phyloP scores from a whole-genome alignment of 1,140 invertebrate genomes.

The Drosophila tani region DNA sequence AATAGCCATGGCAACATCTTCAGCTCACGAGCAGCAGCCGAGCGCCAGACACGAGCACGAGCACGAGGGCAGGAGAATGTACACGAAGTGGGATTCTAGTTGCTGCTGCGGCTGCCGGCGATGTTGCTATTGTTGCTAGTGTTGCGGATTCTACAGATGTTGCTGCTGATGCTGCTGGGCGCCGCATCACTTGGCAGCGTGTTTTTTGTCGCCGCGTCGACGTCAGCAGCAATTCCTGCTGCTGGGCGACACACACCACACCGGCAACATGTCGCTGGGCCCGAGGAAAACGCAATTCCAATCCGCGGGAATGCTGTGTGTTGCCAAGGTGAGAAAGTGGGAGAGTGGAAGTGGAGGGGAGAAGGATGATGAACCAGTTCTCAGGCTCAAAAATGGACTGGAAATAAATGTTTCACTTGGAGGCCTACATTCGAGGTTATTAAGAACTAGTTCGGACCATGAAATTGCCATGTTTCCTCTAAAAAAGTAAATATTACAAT shows the following conservation, averaged over 20 bases:
- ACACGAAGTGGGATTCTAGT: conserved; percentile 52
- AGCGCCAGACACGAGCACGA: conserved; percentile 18
- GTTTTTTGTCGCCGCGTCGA: conserved; percentile 80
- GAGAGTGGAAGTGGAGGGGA: neutral
- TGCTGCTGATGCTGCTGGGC: conserved; percentile 56
- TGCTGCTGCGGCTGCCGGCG: conserved; percentile 37
- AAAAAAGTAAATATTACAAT: no score
- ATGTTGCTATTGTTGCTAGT: conserved; percentile 39
- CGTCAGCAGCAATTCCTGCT: conserved; percentile 68
- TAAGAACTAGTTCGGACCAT: neutral
- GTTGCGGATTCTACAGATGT: conserved; percentile 38
- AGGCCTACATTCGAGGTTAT: neutral
- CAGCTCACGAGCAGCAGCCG: conserved; percentile 62
- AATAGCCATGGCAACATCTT: conserved; percentile 53
- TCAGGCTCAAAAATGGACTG: neutral
- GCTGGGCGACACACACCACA: conserved; percentile 65
- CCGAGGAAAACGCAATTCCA: neutral
- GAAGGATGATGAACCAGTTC: conserved; percentile 23
- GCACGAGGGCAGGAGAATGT: neutral
- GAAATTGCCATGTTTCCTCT: no score
- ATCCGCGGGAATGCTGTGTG: conserved; percentile 11
- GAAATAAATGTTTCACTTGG: neutral
- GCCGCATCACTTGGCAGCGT: conserved; percentile 80
- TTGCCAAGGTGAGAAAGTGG: conserved; percentile 35
- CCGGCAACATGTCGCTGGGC: conserved; percentile 54